Evolutionary conservation across 2,888 invertebrate species (phyloP).

Genomic region (Drosophila paucipuncta): DNA sequence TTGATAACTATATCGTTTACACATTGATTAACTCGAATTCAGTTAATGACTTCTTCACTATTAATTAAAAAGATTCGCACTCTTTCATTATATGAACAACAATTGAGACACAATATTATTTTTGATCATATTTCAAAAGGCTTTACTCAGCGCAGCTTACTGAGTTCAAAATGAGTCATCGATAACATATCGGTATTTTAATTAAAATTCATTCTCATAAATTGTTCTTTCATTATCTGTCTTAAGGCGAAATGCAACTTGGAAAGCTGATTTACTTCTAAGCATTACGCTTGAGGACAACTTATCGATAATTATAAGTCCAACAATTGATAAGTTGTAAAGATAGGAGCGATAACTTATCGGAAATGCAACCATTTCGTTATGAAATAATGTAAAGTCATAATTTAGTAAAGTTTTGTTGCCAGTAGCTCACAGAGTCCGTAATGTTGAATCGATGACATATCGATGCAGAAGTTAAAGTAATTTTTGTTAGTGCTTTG

Average conservation of each 20-base stretch:
- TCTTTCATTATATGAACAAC: not conserved
- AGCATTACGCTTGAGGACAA: too few relatives aligned
- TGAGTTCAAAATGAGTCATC: not conserved
- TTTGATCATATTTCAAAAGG: not conserved
- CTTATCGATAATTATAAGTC: too few relatives aligned
- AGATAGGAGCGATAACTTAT: too few relatives aligned
- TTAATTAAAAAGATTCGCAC: not conserved
- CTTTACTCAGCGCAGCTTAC: not conserved
- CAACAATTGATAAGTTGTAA: too few relatives aligned
- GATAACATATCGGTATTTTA: slow-evolving; percentile 3
- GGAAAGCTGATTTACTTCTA: too few relatives aligned
- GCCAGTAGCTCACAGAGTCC: too few relatives aligned
- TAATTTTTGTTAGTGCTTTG: not conserved
- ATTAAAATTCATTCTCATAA: not conserved
- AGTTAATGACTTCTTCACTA: not conserved
- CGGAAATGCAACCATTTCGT: too few relatives aligned
- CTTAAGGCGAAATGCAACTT: not conserved
- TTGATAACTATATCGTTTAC: not conserved
- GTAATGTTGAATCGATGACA: not conserved
- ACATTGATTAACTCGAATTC: not conserved
- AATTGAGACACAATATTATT: not conserved
- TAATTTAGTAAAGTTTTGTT: too few relatives aligned
- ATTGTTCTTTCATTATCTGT: not conserved
- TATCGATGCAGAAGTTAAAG: not conserved
- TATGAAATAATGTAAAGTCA: too few relatives aligned